Evolutionary conservation across 23 tunicate genomes (phyloP).

Genomic region (Clavelina lepadiformis): DNA sequence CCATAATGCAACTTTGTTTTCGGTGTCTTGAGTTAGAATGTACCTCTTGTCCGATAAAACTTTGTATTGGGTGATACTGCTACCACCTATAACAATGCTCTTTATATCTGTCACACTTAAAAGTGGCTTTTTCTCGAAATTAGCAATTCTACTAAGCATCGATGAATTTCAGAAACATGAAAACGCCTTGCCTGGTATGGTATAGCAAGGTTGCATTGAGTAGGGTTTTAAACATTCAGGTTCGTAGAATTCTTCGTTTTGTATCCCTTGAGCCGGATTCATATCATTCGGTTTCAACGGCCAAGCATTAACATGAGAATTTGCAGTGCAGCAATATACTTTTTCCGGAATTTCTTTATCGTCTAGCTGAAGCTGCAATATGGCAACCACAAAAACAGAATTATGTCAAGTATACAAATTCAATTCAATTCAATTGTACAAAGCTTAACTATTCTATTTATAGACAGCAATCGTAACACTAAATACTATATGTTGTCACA

Average conservation of each 20-base stretch:
- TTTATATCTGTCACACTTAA: no score
- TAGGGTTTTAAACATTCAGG: constrained; percentile 16
- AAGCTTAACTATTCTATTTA: no score
- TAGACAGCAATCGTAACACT: no score
- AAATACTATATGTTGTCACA: no score
- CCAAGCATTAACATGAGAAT: constrained; percentile 70
- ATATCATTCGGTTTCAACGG: constrained; percentile 27
- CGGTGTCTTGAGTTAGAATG: constrained; percentile 82
- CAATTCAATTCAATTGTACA: no score
- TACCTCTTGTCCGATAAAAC: constrained; percentile 81
- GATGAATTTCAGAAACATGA: neutral
- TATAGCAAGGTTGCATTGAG: constrained; percentile 28
- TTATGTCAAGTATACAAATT: no score
- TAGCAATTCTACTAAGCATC: no score
- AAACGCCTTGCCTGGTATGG: constrained; percentile 34
- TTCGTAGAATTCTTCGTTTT: constrained; percentile 8
- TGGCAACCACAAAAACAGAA: no score
- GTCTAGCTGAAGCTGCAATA: constrained; percentile 52
- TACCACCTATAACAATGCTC: constrained; percentile 23
- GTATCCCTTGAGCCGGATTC: constrained; percentile 6
- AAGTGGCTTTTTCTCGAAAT: neutral
- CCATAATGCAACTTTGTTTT: constrained; percentile 58
- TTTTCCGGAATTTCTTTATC: constrained; percentile 29
- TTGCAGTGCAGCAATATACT: constrained; percentile 76
- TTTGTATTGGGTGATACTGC: constrained; percentile 63